These are phyloP conservation scores for Magallana gigas DNA, from an alignment of 1,140 invertebrate genomes.

Conservation along the genomic window DNA sequence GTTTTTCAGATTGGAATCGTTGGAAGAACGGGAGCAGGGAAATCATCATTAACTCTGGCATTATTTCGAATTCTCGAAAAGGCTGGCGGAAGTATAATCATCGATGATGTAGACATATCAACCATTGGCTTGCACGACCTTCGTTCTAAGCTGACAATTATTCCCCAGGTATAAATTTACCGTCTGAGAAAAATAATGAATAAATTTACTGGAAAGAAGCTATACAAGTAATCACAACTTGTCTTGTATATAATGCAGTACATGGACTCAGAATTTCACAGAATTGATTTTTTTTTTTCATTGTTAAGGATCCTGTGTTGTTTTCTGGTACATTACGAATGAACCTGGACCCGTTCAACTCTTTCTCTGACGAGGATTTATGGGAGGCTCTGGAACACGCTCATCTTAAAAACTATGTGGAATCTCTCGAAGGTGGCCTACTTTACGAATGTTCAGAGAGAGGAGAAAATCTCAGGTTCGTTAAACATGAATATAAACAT, in stretches of 20 bases:
- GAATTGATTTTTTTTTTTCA: neutral
- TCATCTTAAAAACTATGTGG: conserved; percentile 21
- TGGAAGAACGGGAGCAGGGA: too few relatives aligned
- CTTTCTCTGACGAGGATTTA: too few relatives aligned
- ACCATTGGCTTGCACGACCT: conserved; percentile 93
- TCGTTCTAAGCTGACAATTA: neutral
- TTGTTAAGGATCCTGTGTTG: neutral
- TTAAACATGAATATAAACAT: too few relatives aligned
- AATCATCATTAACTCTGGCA: conserved; percentile 77
- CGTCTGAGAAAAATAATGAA: too few relatives aligned
- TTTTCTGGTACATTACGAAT: conserved; percentile 21
- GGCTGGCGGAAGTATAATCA: conserved; percentile 89
- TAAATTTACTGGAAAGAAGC: neutral
- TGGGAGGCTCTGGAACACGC: neutral
- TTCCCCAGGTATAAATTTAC: too few relatives aligned
- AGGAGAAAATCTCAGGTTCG: neutral
- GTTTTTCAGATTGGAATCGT: neutral
- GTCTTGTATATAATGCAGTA: too few relatives aligned
- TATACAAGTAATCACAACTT: neutral
- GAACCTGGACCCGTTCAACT: neutral
- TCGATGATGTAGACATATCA: conserved; percentile 93
- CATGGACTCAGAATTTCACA: neutral
- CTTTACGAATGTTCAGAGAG: neutral
- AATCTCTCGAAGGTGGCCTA: neutral
- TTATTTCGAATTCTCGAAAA: conserved; percentile 82